Percentiles rank a stretch among this genome's conserved stretches.
phyloP scores from a whole-genome alignment of 2,888 invertebrate species.

The Melanargia galathea region DNA sequence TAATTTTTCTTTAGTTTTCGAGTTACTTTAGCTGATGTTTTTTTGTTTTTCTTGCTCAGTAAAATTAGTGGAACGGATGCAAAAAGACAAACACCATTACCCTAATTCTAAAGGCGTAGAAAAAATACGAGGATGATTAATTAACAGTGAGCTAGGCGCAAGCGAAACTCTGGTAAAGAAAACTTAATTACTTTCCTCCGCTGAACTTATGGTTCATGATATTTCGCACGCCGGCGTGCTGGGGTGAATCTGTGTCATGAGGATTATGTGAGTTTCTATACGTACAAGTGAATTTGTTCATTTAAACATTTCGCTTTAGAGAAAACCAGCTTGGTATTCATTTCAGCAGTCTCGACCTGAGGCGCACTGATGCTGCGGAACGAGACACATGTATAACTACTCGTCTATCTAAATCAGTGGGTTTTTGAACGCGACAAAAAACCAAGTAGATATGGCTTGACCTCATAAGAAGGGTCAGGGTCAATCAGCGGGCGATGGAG shows the following conservation, averaged over 20 bases:
- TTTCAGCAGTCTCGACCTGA: too few relatives aligned
- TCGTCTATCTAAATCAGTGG: too few relatives aligned
- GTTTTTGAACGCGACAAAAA: too few relatives aligned
- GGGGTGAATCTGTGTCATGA: constrained; percentile 8
- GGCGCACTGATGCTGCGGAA: too few relatives aligned
- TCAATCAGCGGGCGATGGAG: too few relatives aligned
- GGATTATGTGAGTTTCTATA: not conserved
- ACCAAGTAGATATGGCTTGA: too few relatives aligned
- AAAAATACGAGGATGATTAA: constrained; percentile 72
- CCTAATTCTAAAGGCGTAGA: constrained; percentile 65
- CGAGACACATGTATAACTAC: too few relatives aligned
- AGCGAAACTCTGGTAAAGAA: constrained; percentile 66
- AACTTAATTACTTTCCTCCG: constrained; percentile 75
- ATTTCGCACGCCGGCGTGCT: constrained; percentile 12
- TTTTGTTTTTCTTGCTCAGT: constrained; percentile 17
- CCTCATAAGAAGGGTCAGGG: too few relatives aligned
- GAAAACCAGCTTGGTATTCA: too few relatives aligned
- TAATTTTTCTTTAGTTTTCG: not conserved
- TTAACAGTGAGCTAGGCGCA: constrained; percentile 68
- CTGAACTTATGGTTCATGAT: constrained; percentile 46
- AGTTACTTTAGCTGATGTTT: not conserved
- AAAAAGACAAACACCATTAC: constrained; percentile 29
- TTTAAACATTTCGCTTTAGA: too few relatives aligned
- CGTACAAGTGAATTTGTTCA: not conserved
- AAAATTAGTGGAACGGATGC: constrained; percentile 23